Conservation (phyloP, 2,797 vertebrate genomes). For the Peromyscus nudipes region DNA sequence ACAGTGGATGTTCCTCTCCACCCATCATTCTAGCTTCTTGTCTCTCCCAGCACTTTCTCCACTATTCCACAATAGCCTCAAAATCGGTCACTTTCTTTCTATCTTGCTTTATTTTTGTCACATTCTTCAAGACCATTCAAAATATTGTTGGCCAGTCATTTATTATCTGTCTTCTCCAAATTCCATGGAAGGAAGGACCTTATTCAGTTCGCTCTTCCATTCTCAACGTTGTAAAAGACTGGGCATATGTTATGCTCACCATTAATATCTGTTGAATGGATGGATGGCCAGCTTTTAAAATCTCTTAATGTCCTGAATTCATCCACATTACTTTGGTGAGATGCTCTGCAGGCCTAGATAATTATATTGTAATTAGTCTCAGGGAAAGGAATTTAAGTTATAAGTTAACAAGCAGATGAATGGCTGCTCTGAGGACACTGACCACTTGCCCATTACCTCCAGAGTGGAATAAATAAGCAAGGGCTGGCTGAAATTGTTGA, state of each 20-base stretch:
- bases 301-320: conserved; percentile 59
- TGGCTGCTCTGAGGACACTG: conserved; percentile 35
- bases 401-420: conserved; percentile 76
- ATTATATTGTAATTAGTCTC: conserved; percentile 72
- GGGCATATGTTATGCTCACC: background rate
- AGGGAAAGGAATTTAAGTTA: conserved; percentile 69
- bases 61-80: background rate
- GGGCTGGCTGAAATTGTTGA: conserved; percentile 25
- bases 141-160: conserved; percentile 3
- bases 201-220: background rate
- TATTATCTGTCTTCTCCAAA: background rate
- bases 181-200: background rate
- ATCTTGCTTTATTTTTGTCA: conserved; percentile 34
- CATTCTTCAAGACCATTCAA: background rate
- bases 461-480: conserved; percentile 48
- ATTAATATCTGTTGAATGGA: conserved; percentile 55
- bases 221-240: background rate
- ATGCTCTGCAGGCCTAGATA: conserved; percentile 62
- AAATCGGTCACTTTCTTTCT: background rate
- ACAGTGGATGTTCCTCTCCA: rapidly evolving
- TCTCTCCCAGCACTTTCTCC: background rate
- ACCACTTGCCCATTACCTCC: conserved; percentile 51
- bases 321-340: conserved; percentile 58
- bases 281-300: conserved; percentile 60
- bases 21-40: background rate